Conservation (phyloP, 1,140 invertebrate species). For the Gryllus bimaculatus region DNA sequence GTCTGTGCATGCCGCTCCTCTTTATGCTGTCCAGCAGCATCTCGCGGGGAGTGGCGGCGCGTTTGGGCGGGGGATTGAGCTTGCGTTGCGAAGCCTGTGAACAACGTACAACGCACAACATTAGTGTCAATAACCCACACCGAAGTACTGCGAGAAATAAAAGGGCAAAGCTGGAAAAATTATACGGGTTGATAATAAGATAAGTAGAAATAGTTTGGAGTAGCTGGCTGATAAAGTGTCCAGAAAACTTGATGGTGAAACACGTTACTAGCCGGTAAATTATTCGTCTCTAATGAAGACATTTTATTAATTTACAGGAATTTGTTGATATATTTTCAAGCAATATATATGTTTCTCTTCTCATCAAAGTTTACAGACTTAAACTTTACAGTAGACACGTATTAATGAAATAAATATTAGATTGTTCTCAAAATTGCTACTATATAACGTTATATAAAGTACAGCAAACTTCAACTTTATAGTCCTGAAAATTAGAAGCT, state of each 20-base stretch:
- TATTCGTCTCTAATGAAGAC: too few relatives aligned
- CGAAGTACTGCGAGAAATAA: neutral
- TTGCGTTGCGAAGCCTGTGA: conserved; percentile 77
- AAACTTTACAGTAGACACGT: neutral
- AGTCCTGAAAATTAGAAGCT: too few relatives aligned
- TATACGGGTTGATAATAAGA: too few relatives aligned
- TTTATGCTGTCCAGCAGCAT: conserved; percentile 81
- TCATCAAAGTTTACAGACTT: neutral
- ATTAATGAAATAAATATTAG: neutral
- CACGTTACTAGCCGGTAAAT: too few relatives aligned
- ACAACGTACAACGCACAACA: neutral
- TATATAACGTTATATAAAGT: too few relatives aligned
- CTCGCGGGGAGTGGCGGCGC: conserved; percentile 68
- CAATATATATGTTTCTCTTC: neutral
- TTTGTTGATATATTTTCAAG: too few relatives aligned
- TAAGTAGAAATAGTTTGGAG: too few relatives aligned
- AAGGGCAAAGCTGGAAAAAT: too few relatives aligned
- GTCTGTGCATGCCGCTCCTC: conserved; percentile 48
- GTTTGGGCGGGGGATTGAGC: conserved; percentile 55
- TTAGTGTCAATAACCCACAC: neutral
- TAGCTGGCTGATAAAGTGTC: too few relatives aligned
- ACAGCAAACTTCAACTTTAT: too few relatives aligned
- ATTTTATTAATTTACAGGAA: too few relatives aligned
- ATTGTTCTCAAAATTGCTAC: neutral
- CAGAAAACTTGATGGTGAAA: too few relatives aligned